Percentiles rank a stretch among this genome's conserved stretches.
Evolutionary conservation across 2,888 invertebrate genomes (phyloP).

Genomic region (Sinodicranocentrus sp.): DNA sequence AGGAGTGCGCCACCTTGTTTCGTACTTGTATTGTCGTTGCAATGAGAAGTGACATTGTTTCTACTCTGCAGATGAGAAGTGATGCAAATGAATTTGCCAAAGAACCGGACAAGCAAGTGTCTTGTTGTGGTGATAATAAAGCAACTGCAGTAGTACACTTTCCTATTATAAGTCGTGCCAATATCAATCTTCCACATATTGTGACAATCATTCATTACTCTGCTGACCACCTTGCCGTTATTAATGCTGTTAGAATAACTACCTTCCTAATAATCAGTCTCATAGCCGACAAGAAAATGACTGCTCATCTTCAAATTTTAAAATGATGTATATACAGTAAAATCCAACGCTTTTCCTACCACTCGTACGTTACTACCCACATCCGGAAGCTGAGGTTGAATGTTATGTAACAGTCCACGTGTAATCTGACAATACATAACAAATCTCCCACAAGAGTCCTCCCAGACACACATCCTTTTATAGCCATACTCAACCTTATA

Average conservation of each 20-base stretch:
- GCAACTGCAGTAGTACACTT: neutral
- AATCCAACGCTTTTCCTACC: constrained; percentile 8
- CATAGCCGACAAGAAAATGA: constrained; percentile 1
- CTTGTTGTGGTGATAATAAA: constrained; percentile 12
- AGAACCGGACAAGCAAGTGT: constrained; percentile 51
- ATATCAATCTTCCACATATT: neutral
- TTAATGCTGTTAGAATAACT: constrained; percentile 16
- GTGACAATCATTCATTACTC: constrained; percentile 6
- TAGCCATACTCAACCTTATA: neutral
- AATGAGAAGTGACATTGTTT: constrained; percentile 34
- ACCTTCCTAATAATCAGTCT: neutral
- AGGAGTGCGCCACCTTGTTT: constrained; percentile 14
- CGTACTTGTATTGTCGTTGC: neutral
- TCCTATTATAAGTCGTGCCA: constrained; percentile 18
- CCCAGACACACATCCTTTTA: neutral
- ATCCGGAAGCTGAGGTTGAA: constrained; percentile 23
- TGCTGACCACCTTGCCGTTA: constrained; percentile 12
- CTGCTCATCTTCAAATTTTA: neutral
- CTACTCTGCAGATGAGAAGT: neutral
- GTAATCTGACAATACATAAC: constrained; percentile 15
- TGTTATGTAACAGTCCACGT: constrained; percentile 26
- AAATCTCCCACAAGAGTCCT: neutral
- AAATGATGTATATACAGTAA: constrained; percentile 1
- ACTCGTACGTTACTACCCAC: neutral
- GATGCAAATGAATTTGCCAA: constrained; percentile 28